Evolutionary conservation across 2,797 vertebrate genomes (phyloP), one percentile per base, ranked within the genome.

Genomic region (Octomys mimax): DNA sequence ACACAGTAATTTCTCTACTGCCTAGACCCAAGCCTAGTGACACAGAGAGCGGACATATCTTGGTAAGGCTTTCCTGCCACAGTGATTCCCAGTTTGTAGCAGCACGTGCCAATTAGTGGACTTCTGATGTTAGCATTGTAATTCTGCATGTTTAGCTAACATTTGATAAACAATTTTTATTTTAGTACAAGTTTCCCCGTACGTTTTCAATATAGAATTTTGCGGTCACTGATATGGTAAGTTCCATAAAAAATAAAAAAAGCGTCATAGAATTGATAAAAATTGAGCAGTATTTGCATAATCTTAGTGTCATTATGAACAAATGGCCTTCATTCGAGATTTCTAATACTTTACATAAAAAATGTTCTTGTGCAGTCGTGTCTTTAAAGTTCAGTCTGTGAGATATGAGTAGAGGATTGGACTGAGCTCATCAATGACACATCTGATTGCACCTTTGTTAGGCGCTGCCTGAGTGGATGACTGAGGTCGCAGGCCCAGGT

Each of bases 41-140:
- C 7, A 0, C 13, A 52, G 22, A 42, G 33, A 9, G 6, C 39
- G 19, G 22, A 11, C 4, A 1, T 0, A 31, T 28, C 46, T n/a
- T 52, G 39, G 1, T 39, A 21, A 75, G 26, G 24, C 22, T 16
- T 42, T 28, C 19, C 2, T 33, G 28, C 62, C 22, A 71, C 14
- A 13, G 16, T 5, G 10, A 70, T 7, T 26, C 61, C 39, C 14
- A 3, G 5, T 82, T 75, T 28, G 18, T 46, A 83, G 5, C 7
- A 81, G 5, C 31, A 81, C 28, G 5, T 9, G 13, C 46, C 31
- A 42, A 5, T 36, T 33, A 42, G n/a, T 8, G 8, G 22, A 59
- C 0, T 57, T 75, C 12, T 89, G 5, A 39, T 6, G 1, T 2
- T 33, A 21, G 1, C 5, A 57, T 28, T 4, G 64, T 14, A 57